phyloP scores from a whole-genome alignment of 2,797 vertebrate genomes.

The Myoxocephalus aenaeus region DNA sequence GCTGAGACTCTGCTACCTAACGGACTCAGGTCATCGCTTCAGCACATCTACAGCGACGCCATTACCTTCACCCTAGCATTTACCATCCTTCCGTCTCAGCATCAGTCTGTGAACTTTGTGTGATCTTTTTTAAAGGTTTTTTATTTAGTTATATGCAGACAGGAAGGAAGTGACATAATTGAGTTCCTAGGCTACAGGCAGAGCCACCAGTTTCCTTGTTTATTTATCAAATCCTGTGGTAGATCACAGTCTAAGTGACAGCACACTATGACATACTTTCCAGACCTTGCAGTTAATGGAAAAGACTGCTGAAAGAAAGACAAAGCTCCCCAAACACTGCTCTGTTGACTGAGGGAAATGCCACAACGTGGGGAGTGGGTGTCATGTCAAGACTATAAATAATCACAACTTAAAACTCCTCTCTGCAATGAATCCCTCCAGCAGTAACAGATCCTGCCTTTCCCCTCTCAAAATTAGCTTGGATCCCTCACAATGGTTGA shows the following conservation, averaged over 20 bases:
- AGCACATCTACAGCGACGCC: slow-evolving; percentile 26
- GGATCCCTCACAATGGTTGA: slow-evolving; percentile 70
- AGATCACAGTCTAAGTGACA: slow-evolving; percentile 52
- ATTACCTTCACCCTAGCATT: not conserved
- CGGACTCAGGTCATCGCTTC: slow-evolving; percentile 16
- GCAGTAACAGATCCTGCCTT: slow-evolving; percentile 49
- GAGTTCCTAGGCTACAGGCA: not conserved
- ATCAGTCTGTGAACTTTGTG: not conserved
- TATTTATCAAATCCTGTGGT: slow-evolving; percentile 17
- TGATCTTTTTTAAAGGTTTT: not conserved
- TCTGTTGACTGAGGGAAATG: slow-evolving; percentile 84
- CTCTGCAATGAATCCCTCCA: slow-evolving; percentile 64
- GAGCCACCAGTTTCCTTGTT: not conserved
- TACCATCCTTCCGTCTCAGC: not conserved
- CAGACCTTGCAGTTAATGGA: slow-evolving; percentile 66
- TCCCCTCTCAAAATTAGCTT: slow-evolving; percentile 63
- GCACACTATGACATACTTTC: slow-evolving; percentile 49
- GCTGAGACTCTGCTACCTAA: slow-evolving; percentile 27
- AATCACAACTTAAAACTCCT: slow-evolving; percentile 76
- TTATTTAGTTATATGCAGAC: slow-evolving; percentile 1
- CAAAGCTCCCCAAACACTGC: slow-evolving; percentile 81
- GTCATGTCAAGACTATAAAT: slow-evolving; percentile 81
- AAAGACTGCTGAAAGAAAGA: slow-evolving; percentile 66
- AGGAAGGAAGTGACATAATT: not conserved
- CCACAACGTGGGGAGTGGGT: slow-evolving; percentile 78